Conservation (phyloP, 2,888 invertebrate genomes). For the Callosobruchus maculatus region DNA sequence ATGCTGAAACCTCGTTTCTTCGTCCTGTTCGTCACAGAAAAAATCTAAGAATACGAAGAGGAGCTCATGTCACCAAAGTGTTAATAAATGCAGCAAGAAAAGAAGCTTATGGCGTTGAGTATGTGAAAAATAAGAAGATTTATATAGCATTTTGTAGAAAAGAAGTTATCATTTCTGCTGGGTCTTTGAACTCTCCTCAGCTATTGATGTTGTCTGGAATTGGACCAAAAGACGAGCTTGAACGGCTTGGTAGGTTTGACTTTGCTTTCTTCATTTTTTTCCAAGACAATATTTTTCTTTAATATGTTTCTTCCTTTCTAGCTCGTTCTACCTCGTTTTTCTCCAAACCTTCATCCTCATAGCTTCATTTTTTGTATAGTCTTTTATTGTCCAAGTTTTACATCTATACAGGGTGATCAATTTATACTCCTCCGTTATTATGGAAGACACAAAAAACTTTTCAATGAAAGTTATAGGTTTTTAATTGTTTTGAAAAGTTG, state of each 20-base stretch:
- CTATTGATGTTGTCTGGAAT: constrained; percentile 77
- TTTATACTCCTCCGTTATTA: no score
- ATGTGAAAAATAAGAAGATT: constrained; percentile 52
- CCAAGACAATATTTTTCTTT: no score
- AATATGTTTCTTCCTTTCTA: no score
- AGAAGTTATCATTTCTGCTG: constrained; percentile 83
- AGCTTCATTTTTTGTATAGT: no score
- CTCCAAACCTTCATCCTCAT: no score
- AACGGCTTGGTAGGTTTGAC: constrained; percentile 47
- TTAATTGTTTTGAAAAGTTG: no score
- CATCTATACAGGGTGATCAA: no score
- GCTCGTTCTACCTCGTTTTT: no score
- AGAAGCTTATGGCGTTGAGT: constrained; percentile 66
- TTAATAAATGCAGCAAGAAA: constrained; percentile 61
- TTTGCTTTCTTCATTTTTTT: no score
- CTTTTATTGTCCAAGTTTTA: no score
- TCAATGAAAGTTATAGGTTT: no score
- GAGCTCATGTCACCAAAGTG: constrained; percentile 61
- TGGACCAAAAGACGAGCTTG: constrained; percentile 60
- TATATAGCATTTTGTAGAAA: constrained; percentile 58
- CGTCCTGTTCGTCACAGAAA: constrained; percentile 56
- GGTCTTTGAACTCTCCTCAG: constrained; percentile 86
- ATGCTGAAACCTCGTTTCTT: constrained; percentile 63
- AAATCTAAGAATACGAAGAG: constrained; percentile 66
- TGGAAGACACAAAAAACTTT: no score